A percentile compares a stretch with the other conserved stretches of the same genome.
phyloP scores from a whole-genome alignment of 1,140 invertebrate genomes.

The Ptiloglossa arizonensis region DNA sequence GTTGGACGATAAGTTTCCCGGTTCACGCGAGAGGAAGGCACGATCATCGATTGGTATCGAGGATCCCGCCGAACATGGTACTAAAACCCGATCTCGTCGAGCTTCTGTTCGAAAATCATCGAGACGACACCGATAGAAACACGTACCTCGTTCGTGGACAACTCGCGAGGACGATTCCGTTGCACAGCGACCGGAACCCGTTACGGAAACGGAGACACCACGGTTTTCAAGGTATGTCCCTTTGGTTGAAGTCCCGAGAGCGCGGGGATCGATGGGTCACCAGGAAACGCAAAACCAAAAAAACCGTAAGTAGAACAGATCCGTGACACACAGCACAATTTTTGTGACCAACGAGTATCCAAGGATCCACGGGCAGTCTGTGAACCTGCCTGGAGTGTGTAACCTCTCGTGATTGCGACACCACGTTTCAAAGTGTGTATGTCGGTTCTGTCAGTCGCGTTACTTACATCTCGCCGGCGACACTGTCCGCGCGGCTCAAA shows the following conservation, averaged over 20 bases:
- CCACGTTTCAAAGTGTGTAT: slow-evolving; percentile 8
- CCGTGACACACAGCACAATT: slow-evolving; percentile 9
- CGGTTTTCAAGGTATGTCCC: background rate
- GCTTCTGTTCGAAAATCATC: no score
- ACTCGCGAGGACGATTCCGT: background rate
- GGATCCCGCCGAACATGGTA: no score
- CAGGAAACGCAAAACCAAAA: background rate
- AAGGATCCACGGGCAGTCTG: background rate
- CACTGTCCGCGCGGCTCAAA: slow-evolving; percentile 30
- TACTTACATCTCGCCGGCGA: slow-evolving; percentile 54
- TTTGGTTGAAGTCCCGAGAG: background rate
- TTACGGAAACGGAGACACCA: background rate
- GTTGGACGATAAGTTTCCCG: no score
- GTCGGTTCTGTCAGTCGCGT: slow-evolving; percentile 8
- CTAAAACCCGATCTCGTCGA: no score
- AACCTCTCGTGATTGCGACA: background rate
- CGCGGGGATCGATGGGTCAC: slow-evolving; percentile 10
- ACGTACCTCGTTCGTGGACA: background rate
- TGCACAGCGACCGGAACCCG: background rate
- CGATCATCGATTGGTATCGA: no score
- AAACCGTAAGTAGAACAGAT: background rate
- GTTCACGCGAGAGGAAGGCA: no score
- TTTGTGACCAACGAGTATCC: background rate
- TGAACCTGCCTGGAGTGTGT: no score
- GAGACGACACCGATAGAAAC: no score